Conservation (phyloP, 2,888 invertebrate genomes). For the Selenia dentaria region DNA sequence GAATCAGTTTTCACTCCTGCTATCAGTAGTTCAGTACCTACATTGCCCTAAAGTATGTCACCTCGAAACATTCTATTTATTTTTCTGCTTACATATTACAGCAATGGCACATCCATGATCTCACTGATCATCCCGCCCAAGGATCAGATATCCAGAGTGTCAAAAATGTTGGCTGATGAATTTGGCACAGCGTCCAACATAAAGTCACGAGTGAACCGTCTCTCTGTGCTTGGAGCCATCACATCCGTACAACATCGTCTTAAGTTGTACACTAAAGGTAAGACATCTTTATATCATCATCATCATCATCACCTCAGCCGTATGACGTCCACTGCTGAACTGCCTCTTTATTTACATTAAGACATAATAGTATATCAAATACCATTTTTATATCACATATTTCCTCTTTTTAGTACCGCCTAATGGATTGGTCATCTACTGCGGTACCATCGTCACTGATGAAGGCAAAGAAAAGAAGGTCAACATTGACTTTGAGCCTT, state of each 20-base stretch:
- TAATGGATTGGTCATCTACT: conserved; percentile 99
- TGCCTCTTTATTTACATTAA: no score
- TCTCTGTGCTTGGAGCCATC: conserved; percentile 99
- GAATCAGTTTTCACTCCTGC: no score
- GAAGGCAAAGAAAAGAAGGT: conserved; percentile 99
- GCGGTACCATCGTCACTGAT: conserved; percentile 99
- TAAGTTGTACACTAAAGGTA: conserved; percentile 99
- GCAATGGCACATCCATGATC: conserved; percentile 99
- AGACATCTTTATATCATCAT: no score
- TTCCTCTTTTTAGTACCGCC: conserved; percentile 91
- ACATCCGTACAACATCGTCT: conserved; percentile 99
- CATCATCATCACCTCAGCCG: no score
- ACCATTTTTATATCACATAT: background rate
- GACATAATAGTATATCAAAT: no score
- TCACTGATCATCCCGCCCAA: conserved; percentile 99
- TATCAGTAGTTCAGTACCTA: no score
- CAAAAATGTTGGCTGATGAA: conserved; percentile 99
- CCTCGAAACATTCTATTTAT: no score
- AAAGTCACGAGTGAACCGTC: conserved; percentile 98
- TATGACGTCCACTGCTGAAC: no score
- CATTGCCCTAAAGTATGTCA: no score
- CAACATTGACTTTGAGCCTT: conserved; percentile 99
- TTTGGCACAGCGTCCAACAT: conserved; percentile 99
- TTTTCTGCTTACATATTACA: conserved; percentile 52
- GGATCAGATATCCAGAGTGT: conserved; percentile 99